These are phyloP conservation scores for Hyperoodon ampullatus DNA, from an alignment of 2,113 vertebrate species.

Conservation along the genomic window DNA sequence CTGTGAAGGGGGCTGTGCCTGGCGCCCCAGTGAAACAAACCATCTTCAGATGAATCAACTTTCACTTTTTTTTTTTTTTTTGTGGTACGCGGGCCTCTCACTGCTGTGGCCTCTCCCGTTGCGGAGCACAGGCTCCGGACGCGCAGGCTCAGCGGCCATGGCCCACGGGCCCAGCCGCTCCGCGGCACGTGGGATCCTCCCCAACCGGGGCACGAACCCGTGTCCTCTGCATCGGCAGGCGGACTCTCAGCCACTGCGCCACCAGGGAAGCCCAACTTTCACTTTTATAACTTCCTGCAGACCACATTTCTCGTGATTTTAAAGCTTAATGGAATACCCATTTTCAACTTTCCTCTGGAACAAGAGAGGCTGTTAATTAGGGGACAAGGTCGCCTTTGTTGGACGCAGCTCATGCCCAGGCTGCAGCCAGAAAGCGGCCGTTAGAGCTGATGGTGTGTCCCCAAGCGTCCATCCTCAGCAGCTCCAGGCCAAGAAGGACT, in stretches of 20 bases:
- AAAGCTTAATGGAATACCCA: fast-evolving
- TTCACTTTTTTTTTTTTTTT: too few species aligned
- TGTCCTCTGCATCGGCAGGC: too few species aligned
- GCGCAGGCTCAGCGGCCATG: too few species aligned
- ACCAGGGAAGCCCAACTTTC: too few species aligned
- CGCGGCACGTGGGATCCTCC: too few species aligned
- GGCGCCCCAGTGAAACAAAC: too few species aligned
- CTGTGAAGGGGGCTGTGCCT: fast-evolving
- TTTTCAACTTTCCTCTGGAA: neutral
- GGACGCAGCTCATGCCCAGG: neutral
- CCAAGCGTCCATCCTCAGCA: neutral
- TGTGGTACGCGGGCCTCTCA: too few species aligned
- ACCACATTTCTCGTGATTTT: neutral
- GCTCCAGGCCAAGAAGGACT: fast-evolving
- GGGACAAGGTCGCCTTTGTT: neutral
- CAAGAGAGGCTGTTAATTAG: neutral
- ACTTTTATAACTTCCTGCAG: neutral
- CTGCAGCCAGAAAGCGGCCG: neutral
- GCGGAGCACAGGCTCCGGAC: too few species aligned
- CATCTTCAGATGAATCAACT: fast-evolving
- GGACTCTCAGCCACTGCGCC: too few species aligned
- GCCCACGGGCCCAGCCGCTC: too few species aligned
- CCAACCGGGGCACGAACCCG: too few species aligned
- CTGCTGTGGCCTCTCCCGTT: too few species aligned
- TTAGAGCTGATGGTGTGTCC: neutral